Evolutionary conservation across 2,888 invertebrate genomes (phyloP).

Genomic region (Eupsilia transversa): DNA sequence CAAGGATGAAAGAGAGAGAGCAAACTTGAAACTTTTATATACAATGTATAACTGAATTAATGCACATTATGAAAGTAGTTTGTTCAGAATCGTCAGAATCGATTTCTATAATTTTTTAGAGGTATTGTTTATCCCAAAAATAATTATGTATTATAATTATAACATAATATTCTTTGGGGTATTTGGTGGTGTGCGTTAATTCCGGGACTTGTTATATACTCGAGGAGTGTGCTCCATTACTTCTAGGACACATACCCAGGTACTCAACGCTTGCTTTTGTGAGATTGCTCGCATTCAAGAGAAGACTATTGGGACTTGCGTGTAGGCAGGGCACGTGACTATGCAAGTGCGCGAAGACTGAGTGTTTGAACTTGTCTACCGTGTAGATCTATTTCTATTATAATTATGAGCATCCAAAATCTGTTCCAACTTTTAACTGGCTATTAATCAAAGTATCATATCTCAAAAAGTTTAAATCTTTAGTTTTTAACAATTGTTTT

Average conservation of each 20-base stretch:
- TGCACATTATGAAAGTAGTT: background rate
- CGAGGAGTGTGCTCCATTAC: background rate
- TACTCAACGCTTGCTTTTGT: background rate
- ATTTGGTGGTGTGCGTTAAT: background rate
- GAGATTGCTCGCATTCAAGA: background rate
- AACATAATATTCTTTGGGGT: background rate
- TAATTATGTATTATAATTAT: background rate
- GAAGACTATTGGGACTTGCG: background rate
- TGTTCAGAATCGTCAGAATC: no score
- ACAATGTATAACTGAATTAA: background rate
- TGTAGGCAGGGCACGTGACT: background rate
- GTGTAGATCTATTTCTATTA: background rate
- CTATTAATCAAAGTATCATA: background rate
- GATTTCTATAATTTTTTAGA: background rate
- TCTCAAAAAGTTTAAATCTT: background rate
- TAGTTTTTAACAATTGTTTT: background rate
- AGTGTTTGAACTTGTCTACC: conserved; percentile 10
- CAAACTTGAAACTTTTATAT: background rate
- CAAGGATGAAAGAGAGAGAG: background rate
- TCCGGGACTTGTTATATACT: background rate
- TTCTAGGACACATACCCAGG: background rate
- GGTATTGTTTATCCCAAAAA: background rate
- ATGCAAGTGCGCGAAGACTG: background rate
- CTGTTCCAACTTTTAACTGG: background rate
- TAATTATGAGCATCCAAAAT: background rate